Conservation (phyloP, 2,888 invertebrate species). For the Unio delphinus region DNA sequence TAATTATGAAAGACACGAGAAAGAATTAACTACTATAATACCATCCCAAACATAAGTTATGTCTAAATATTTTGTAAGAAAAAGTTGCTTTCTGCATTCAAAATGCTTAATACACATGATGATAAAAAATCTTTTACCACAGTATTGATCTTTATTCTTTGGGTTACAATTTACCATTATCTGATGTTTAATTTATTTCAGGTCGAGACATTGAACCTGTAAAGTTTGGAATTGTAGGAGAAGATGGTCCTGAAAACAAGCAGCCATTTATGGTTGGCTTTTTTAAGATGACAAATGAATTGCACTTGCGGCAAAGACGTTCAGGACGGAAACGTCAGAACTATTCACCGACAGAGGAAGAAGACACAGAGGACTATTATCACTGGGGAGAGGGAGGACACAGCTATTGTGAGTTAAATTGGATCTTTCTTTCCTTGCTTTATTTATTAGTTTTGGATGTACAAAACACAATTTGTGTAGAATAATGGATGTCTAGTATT, state of each 20-base stretch:
- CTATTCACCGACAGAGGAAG: constrained; percentile 30
- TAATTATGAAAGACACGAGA: no score
- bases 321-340: constrained; percentile 35
- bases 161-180: no score
- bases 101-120: no score
- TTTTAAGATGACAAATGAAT: constrained; percentile 66
- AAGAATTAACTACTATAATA: no score
- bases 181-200: constrained; percentile 25
- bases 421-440: background rate
- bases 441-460: background rate
- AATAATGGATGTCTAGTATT: no score
- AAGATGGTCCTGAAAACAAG: constrained; percentile 82
- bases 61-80: no score
- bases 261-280: constrained; percentile 95
- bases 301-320: constrained; percentile 55
- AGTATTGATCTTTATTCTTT: no score
- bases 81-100: no score
- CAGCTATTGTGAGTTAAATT: constrained; percentile 27
- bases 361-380: constrained; percentile 23
- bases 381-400: constrained; percentile 26
- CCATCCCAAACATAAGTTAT: no score
- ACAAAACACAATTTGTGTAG: no score
- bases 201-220: constrained; percentile 86
- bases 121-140: no score
- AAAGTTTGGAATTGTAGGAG: constrained; percentile 86